Evolutionary conservation across 2,797 vertebrate species (phyloP).

Genomic region (Fistularia commersonii): DNA sequence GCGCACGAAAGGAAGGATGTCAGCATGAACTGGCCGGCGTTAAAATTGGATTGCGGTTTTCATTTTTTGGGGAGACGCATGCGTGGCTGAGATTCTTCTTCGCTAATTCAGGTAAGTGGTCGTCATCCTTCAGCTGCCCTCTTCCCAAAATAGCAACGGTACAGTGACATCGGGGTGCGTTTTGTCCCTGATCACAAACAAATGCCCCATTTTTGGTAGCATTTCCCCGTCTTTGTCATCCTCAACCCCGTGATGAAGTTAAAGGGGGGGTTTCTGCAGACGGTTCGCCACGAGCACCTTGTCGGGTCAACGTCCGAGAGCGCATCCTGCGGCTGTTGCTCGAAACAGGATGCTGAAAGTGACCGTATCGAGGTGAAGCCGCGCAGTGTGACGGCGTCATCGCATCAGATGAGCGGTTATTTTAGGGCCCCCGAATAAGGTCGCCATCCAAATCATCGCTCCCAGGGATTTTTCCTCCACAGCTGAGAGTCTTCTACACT

Average conservation of each 20-base stretch:
- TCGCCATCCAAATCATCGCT: slow-evolving; percentile 40
- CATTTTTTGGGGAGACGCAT: slow-evolving; percentile 31
- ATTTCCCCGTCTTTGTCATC: no score
- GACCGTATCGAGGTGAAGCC: slow-evolving; percentile 32
- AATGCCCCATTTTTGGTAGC: background rate
- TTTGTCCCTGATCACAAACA: slow-evolving; percentile 5
- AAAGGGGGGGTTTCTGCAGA: no score
- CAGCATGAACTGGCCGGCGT: slow-evolving; percentile 16
- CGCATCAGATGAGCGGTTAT: slow-evolving; percentile 69
- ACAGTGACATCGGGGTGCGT: background rate
- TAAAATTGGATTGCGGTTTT: slow-evolving; percentile 35
- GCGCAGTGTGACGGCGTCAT: slow-evolving; percentile 54
- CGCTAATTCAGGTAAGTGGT: slow-evolving; percentile 57
- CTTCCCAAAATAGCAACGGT: background rate
- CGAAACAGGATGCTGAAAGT: slow-evolving; percentile 21
- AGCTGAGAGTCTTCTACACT: slow-evolving; percentile 1
- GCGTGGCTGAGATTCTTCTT: slow-evolving; percentile 16
- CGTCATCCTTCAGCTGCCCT: background rate
- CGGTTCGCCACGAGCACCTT: no score
- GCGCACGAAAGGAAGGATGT: slow-evolving; percentile 25
- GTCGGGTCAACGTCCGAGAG: background rate
- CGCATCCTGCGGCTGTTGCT: slow-evolving; percentile 8
- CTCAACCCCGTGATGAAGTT: no score
- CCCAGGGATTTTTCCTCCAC: slow-evolving; percentile 18
- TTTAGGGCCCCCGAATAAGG: slow-evolving; percentile 70